Evolutionary conservation across 2,888 invertebrate genomes (phyloP), one percentile per base, ranked within the genome.

Genomic region (Mechanitis messenoides): DNA sequence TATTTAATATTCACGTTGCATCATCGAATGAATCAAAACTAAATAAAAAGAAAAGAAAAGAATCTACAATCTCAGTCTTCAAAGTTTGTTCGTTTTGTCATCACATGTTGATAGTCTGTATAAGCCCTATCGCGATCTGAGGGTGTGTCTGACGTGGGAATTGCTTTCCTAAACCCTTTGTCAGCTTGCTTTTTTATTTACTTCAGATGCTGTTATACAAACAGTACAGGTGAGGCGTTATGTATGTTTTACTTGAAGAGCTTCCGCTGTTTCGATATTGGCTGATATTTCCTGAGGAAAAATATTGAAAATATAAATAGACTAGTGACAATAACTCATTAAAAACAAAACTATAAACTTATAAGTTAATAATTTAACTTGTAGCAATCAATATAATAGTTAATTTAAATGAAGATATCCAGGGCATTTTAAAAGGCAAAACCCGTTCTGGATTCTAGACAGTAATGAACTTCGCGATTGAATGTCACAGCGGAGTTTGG

Each of bases 101-200:
- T 64, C 59, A 59, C 62, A 56, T 45, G 31, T 31, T 11, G 50
- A 31, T 50, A 50, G 63, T 67, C 55, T 69, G 62, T 55, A 60
- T 60, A 58, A 59, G 38, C 60, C 70, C 67, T 69, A 61, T 62
- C 57, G 50, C 59, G 45, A 61, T 62, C 62, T 68, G 58, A 64
- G 68, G 69, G 78, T 69, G 77, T 73, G 76, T 65, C 73, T 71
- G 62, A 71, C 70, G 73, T 73, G 68, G 76, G 78, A 79, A 79
- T 79, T 78, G 77, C 72, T 72, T 73, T 72, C 71, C 70, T 66
- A 67, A 71, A 67, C 71, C 74, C 78, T 78, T 79, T 80, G 78
- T 77, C 66, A 66, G 66, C 61, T 62, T 65, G 69, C 71, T 73
- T 76, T 78, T 78, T 73, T 71, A 71, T 62, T 68, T 64, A 65